A percentile compares a stretch with the other conserved stretches of the same genome.
Evolutionary conservation across 2,113 vertebrate genomes (phyloP).

Genomic region (Bostrychus sinensis): DNA sequence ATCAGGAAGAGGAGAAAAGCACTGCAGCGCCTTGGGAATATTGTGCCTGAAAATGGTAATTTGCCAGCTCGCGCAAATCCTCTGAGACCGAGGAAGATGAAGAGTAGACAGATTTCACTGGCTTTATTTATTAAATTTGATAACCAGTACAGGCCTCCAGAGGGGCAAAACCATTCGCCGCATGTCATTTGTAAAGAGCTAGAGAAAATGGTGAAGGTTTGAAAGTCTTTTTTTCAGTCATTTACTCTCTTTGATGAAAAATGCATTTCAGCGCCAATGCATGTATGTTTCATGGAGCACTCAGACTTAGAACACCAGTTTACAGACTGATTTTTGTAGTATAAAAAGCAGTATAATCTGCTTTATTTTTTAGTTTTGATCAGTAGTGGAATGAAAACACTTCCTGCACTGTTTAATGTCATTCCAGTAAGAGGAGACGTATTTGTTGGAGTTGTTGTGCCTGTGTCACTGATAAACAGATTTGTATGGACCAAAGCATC

Average conservation of each 20-base stretch:
- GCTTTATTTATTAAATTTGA: constrained; percentile 82
- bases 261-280: constrained; percentile 27
- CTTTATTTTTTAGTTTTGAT: too few species aligned
- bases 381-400: constrained; percentile 4
- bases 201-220: constrained; percentile 52
- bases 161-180: constrained; percentile 66
- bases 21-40: constrained; percentile 65
- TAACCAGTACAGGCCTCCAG: constrained; percentile 76
- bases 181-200: constrained; percentile 53
- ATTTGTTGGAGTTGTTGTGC: constrained; percentile 26
- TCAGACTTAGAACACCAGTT: background rate
- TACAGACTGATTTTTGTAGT: constrained; percentile 11
- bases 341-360: constrained; percentile 1
- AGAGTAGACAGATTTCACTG: constrained; percentile 79
- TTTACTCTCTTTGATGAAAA: constrained; percentile 47
- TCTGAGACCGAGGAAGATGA: constrained; percentile 73
- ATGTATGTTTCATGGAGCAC: constrained; percentile 15
- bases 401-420: constrained; percentile 22
- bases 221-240: constrained; percentile 53
- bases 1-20: constrained; percentile 75
- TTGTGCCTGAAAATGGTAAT: constrained; percentile 77
- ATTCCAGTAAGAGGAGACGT: constrained; percentile 24
- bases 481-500: constrained; percentile 26
- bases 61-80: constrained; percentile 74
- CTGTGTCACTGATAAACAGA: constrained; percentile 28